Base-by-base conservation (phyloP, 1,140 invertebrate species). In the Caenorhabditis tropicalis region DNA sequence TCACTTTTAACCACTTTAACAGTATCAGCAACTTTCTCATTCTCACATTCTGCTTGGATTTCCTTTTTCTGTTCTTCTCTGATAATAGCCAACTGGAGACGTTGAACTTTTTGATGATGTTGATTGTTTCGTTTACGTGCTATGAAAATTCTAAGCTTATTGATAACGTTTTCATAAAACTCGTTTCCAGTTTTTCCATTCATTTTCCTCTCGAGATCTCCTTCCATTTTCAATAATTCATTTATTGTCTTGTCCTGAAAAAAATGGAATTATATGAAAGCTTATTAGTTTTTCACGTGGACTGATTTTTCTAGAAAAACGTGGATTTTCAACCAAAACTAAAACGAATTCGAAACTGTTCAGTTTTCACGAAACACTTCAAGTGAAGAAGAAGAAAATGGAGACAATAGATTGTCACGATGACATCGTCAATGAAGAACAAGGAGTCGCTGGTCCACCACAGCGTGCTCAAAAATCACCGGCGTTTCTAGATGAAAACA, bases 131-230 rank as follows among this genome's bases (percentile, higher is more conserved):
- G 92, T 5, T 96, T 96, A 87, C 96, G 93, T 0, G 98, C 96
- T 94, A 97, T 97, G 91, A 98, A 96, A 6, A 96, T 96, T 94
- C 96, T 97, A 3, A 99, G 92, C 91, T 98, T 95, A 49, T 80
- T n/a, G 10, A 36, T n/a, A 0, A 74, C 2, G 2, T 43, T 29
- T 15, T 46, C 29, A 33, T 36, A 74, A 36, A 19, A 74, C 6
- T 46, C 43, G n/a, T 43, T 74, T 39, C 65, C 36, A 21, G 3
- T 12, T 9, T 74, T 39, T 2, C n/a, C 36, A 2, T n/a, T 33
- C 1, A 74, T 2, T 43, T 43, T 99, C 10, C 93, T 93, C 91
- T 96, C 95, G 87, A 99, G 98, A 91, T 95, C 94, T 19, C 93
- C 92, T 90, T 98, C 95, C 84, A 99, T 92, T 49, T 85, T 49